These are phyloP conservation scores for Loris lydekkerianus DNA, from an alignment of 2,797 vertebrate genomes.

Conservation along the genomic window DNA sequence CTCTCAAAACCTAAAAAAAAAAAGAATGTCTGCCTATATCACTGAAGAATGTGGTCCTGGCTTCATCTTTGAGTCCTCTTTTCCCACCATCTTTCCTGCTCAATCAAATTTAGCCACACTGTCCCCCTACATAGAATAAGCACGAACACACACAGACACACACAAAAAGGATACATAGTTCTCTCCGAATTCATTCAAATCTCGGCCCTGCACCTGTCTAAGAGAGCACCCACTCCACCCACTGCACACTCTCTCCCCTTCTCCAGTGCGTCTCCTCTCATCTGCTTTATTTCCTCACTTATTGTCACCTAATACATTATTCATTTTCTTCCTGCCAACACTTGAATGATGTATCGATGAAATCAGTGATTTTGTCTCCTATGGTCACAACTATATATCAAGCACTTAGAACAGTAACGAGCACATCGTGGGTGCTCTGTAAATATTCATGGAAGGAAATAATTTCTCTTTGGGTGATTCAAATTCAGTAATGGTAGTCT, in stretches of 20 bases:
- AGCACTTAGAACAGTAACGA: neutral
- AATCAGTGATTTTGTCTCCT: neutral
- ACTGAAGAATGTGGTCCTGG: neutral
- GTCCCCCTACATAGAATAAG: too few relatives aligned
- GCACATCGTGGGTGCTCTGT: neutral
- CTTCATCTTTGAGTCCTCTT: conserved; percentile 8
- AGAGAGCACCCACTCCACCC: neutral
- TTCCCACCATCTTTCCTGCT: neutral
- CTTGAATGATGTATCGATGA: neutral
- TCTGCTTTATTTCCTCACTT: neutral
- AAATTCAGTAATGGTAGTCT: neutral
- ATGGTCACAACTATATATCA: neutral
- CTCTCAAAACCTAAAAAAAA: conserved; percentile 32
- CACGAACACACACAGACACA: neutral
- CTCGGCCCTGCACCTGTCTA: neutral
- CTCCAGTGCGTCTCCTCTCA: neutral
- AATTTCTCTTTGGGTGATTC: neutral
- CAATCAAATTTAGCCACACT: neutral
- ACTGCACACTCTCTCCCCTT: neutral
- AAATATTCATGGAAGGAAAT: conserved; percentile 28
- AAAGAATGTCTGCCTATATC: neutral
- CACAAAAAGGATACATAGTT: neutral
- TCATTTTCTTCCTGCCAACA: neutral
- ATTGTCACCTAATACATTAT: conserved; percentile 17
- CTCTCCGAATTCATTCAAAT: neutral